These are phyloP conservation scores for Arremon brunneinucha DNA, from an alignment of 2,797 vertebrate genomes.

Conservation along the genomic window DNA sequence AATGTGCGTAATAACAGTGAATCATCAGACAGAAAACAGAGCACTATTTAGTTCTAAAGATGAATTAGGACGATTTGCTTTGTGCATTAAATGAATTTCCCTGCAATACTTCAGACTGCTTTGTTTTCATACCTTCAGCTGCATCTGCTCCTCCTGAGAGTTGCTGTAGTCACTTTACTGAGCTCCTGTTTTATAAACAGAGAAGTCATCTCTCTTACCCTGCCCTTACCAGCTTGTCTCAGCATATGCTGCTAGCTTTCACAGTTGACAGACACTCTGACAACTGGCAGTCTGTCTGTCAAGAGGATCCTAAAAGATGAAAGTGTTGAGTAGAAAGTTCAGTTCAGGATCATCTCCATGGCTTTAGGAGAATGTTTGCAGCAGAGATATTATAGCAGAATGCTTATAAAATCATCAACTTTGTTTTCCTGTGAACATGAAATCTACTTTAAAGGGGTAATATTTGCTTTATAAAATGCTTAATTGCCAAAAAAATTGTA, in stretches of 20 bases:
- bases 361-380: not conserved
- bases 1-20: not conserved
- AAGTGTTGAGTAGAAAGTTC: slow-evolving; percentile 27
- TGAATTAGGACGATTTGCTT: not conserved
- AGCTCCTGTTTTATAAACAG: slow-evolving; percentile 62
- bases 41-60: not conserved
- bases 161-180: slow-evolving; percentile 34
- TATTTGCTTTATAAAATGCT: not conserved
- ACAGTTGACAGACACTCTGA: slow-evolving; percentile 60
- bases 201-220: slow-evolving; percentile 53
- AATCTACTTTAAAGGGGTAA: not conserved
- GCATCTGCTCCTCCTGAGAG: not conserved
- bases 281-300: slow-evolving; percentile 63
- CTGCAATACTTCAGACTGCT: not conserved
- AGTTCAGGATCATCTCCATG: slow-evolving; percentile 38
- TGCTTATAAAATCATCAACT: not conserved
- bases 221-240: slow-evolving; percentile 61
- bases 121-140: slow-evolving; percentile 34
- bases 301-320: slow-evolving; percentile 43
- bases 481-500: not conserved
- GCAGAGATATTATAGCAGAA: not conserved
- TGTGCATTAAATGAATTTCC: not conserved
- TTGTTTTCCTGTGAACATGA: not conserved
- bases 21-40: slow-evolving; percentile 1
- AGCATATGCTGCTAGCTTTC: slow-evolving; percentile 61